Evolutionary conservation across 1,140 invertebrate genomes (phyloP).

Genomic region (Eriocheir sinensis): DNA sequence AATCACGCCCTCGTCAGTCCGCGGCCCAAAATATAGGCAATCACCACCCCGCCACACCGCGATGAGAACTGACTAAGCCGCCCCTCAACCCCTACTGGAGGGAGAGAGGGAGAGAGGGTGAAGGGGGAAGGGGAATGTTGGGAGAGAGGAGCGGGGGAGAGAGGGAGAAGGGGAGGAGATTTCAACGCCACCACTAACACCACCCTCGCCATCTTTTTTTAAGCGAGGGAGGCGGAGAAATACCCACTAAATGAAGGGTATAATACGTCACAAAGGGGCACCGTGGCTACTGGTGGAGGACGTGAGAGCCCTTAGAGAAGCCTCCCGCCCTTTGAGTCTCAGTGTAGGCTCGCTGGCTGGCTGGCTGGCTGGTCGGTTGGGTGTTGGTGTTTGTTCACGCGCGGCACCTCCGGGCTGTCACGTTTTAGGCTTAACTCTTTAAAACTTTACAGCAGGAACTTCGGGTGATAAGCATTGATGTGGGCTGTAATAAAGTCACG

Average conservation of each 20-base stretch:
- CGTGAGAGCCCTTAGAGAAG: neutral
- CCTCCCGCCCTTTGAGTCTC: neutral
- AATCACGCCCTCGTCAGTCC: neutral
- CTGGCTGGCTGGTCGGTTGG: too few species aligned
- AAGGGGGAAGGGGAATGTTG: neutral
- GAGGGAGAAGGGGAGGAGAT: neutral
- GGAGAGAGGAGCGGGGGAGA: neutral
- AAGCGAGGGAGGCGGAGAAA: neutral
- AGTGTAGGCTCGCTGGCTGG: neutral
- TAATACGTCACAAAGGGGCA: neutral
- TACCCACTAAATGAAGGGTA: neutral
- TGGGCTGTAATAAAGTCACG: conserved; percentile 2
- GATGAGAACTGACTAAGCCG: neutral
- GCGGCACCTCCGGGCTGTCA: neutral
- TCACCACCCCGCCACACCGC: neutral
- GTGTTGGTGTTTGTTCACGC: neutral
- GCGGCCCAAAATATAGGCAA: conserved; percentile 11
- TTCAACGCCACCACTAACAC: conserved; percentile 34
- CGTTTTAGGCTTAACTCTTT: neutral
- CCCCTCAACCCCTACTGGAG: neutral
- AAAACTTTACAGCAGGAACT: conserved; percentile 3
- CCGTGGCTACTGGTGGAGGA: neutral
- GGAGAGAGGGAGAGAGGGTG: neutral
- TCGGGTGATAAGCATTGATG: neutral
- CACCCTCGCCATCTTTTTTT: neutral